Base-by-base conservation (phyloP, 2,797 vertebrate species). In the Notolabrus celidotus region DNA sequence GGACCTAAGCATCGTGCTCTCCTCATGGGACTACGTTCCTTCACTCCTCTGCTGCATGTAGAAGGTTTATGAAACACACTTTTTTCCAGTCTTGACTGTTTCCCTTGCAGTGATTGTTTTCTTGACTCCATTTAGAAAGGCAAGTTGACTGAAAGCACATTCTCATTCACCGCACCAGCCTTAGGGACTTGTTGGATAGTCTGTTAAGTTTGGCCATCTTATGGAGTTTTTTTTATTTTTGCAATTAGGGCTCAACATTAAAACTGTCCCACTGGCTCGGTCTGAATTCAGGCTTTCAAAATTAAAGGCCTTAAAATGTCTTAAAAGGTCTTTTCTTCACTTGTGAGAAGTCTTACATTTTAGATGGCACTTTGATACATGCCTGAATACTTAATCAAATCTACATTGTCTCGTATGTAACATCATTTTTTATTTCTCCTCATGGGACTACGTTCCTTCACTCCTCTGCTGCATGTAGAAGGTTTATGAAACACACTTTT, bases 21-120 rank as follows among this genome's bases (percentile, higher is more conserved):
- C 45, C 15, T 31, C 1, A 1, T 74, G 74, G 77, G 79, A 77
- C n/a, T 61, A 20, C 22, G 31, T 53, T 75, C 46, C 20, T 54
- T 57, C 57, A 60, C 38, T 71, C 56, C 31, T 63, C 59, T 36
- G 19, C n/a, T 71, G 62, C 41, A 45, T 65, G 53, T 58, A 23
- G 23, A 62, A 15, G 50, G 33, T 49, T 61, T 56, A n/a, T 34
- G 22, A 42, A 63, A 75, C 19, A 41, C 34, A 27, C 8, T 58
- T 67, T 34, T 41, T 73, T 34, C 46, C 85, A 76, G 84, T 86
- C 81, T 89, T 87, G 86, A 78, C 87, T 56, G 34, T 80, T 79
- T 51, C 77, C 89, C 84, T 80, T 74, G 77, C 70, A 25, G 23
- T 55, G 33, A 27, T 80, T 70, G 45, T 45, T 63, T 47, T 34